Conservation (phyloP, 1,140 invertebrate species). For the Ceratitis capitata region DNA sequence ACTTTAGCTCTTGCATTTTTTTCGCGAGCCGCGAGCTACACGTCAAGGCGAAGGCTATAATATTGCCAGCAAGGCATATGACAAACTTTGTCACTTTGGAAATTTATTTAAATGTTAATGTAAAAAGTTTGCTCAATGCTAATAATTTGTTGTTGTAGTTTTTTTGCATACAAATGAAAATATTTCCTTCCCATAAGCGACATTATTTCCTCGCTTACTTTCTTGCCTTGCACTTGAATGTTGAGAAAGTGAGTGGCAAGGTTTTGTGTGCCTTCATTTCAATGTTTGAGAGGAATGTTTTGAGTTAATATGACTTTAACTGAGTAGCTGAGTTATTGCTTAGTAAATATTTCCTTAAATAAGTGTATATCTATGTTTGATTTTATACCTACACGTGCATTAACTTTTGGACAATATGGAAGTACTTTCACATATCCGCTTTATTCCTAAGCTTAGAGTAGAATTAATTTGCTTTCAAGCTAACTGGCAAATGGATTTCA, state of each 20-base stretch:
- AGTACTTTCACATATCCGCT: neutral
- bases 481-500: too few relatives aligned
- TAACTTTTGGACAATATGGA: too few relatives aligned
- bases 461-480: too few relatives aligned
- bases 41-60: neutral
- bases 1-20: neutral
- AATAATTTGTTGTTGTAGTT: too few relatives aligned
- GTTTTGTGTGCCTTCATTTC: neutral
- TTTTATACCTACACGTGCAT: too few relatives aligned
- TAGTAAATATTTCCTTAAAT: neutral
- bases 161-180: neutral
- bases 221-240: neutral
- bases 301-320: neutral
- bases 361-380: neutral
- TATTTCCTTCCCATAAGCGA: neutral
- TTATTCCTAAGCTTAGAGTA: too few relatives aligned
- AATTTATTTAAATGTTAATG: constrained; percentile 14
- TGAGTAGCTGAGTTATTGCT: neutral
- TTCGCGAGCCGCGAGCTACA: neutral
- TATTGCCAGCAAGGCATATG: neutral
- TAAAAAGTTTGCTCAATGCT: neutral
- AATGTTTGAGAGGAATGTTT: too few relatives aligned
- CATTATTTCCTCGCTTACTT: neutral
- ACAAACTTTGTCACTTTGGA: neutral
- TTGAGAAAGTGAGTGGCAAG: neutral